Percentiles rank a stretch among this genome's conserved stretches.
Conservation (phyloP, 2,888 invertebrate genomes). For the Dastarcus helophoroides region DNA sequence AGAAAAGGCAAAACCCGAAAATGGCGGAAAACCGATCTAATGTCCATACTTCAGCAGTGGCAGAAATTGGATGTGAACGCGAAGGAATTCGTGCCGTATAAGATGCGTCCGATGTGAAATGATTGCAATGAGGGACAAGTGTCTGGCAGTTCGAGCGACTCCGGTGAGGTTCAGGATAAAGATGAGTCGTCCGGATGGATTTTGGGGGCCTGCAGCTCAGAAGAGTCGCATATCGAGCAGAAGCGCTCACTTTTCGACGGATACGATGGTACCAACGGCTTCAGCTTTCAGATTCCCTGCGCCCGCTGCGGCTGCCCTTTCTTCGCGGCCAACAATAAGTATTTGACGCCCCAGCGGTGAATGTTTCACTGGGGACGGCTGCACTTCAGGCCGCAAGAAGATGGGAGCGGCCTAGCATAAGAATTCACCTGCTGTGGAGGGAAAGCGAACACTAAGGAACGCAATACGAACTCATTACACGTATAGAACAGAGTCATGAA, state of each 20-base stretch:
- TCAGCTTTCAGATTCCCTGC: conserved; percentile 36
- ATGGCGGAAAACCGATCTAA: conserved; percentile 10
- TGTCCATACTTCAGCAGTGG: conserved; percentile 26
- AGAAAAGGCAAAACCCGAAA: conserved; percentile 21
- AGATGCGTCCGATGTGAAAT: no score
- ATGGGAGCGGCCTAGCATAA: background rate
- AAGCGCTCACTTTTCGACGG: background rate
- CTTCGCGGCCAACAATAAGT: conserved; percentile 58
- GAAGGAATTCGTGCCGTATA: conserved; percentile 50
- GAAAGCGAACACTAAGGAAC: conserved; percentile 45
- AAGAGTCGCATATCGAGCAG: background rate
- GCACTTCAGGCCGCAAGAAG: conserved; percentile 24
- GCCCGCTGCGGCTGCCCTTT: conserved; percentile 64
- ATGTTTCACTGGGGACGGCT: conserved; percentile 82
- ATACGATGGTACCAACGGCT: background rate
- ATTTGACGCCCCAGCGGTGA: conserved; percentile 64
- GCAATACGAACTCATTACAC: conserved; percentile 52
- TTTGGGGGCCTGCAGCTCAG: background rate
- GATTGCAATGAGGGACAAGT: conserved; percentile 22
- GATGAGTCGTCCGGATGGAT: background rate
- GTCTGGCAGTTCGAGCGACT: conserved; percentile 42
- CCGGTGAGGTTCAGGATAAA: conserved; percentile 15
- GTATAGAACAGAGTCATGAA: conserved; percentile 64
- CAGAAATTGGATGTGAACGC: conserved; percentile 52
- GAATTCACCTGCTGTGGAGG: conserved; percentile 54